Evolutionary conservation across 2,888 invertebrate genomes (phyloP).

Genomic region (Apodemia hepburni): DNA sequence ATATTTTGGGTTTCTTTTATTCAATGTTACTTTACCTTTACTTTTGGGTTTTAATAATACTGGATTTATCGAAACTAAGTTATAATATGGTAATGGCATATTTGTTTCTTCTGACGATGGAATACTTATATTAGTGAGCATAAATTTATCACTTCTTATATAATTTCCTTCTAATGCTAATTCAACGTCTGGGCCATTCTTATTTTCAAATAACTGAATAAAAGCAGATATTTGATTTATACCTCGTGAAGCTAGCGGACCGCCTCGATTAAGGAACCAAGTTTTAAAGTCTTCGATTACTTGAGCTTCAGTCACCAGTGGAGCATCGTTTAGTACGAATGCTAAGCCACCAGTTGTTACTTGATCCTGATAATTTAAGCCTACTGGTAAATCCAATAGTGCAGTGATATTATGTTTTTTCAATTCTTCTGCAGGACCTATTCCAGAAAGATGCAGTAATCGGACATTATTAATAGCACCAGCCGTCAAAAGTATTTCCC

Average conservation of each 20-base stretch:
- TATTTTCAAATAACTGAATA: conserved; percentile 64
- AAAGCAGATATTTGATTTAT: conserved; percentile 71
- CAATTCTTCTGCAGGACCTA: conserved; percentile 60
- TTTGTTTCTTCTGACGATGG: conserved; percentile 61
- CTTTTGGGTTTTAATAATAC: conserved; percentile 66
- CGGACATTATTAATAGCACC: conserved; percentile 73
- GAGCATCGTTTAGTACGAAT: conserved; percentile 56
- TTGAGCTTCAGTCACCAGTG: conserved; percentile 52
- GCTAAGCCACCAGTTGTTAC: conserved; percentile 68
- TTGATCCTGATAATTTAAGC: conserved; percentile 69
- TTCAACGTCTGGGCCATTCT: conserved; percentile 68
- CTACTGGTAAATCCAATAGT: conserved; percentile 60
- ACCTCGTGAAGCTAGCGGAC: conserved; percentile 65
- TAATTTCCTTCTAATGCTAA: conserved; percentile 65
- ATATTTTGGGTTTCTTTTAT: conserved; percentile 68
- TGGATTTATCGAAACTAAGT: conserved; percentile 65
- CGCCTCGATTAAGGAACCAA: conserved; percentile 65
- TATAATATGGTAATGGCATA: conserved; percentile 65
- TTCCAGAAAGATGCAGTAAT: conserved; percentile 63
- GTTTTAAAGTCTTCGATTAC: conserved; percentile 66
- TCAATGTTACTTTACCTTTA: conserved; percentile 62
- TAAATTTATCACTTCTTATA: conserved; percentile 69
- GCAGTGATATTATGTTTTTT: conserved; percentile 58
- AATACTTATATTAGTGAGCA: conserved; percentile 66
- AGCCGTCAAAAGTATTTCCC: conserved; percentile 62